Percentiles rank a stretch among this genome's conserved stretches.
phyloP scores from a whole-genome alignment of 2,888 invertebrate genomes.

The Toxonevra muliebris region DNA sequence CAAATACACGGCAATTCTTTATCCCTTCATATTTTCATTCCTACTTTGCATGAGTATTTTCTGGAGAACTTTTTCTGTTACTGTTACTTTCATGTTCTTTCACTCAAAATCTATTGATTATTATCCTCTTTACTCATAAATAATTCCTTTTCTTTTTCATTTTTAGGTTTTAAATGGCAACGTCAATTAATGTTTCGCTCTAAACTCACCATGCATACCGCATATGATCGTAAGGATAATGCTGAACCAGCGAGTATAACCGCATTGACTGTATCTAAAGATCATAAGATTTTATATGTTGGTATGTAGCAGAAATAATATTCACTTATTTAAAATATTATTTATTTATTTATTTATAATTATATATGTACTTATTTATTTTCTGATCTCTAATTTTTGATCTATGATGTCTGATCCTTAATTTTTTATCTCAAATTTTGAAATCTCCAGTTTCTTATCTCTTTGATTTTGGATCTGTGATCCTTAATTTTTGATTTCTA shows the following conservation, averaged over 20 bases:
- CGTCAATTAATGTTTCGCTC: conserved; percentile 91
- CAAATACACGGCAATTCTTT: too few species aligned
- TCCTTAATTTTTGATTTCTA: too few species aligned
- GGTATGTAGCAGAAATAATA: conserved; percentile 53
- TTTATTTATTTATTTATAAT: too few species aligned
- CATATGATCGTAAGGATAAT: conserved; percentile 96
- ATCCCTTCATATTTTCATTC: too few species aligned
- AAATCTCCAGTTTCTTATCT: too few species aligned
- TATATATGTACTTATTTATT: too few species aligned
- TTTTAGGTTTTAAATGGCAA: conserved; percentile 84
- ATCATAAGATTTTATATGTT: conserved; percentile 69
- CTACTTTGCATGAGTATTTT: neutral
- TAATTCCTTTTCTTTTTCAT: conserved; percentile 9
- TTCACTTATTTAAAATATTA: too few species aligned
- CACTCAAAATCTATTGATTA: neutral
- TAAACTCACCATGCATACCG: conserved; percentile 97
- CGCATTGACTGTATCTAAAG: conserved; percentile 89
- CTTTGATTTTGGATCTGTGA: too few species aligned
- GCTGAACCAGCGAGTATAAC: conserved; percentile 96
- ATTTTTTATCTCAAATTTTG: too few species aligned
- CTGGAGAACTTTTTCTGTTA: neutral
- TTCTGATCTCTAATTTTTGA: too few species aligned
- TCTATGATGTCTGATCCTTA: too few species aligned
- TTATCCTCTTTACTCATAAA: neutral
- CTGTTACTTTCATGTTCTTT: neutral